Conservation (phyloP, 2,113 vertebrate genomes). For the Atherinomorus stipes region DNA sequence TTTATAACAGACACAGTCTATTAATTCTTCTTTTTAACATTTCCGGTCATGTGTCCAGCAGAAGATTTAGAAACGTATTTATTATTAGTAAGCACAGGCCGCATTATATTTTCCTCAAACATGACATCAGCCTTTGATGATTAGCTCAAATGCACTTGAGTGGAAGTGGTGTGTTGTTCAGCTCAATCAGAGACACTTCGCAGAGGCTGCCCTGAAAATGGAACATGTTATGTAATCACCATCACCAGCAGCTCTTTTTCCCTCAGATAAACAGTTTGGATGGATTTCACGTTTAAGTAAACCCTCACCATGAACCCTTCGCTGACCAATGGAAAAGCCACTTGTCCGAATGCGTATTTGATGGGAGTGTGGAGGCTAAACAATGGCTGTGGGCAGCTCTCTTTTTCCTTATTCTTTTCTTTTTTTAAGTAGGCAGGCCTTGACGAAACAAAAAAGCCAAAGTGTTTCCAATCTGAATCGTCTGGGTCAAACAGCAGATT, state of each 20-base stretch:
- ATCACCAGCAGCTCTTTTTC: background rate
- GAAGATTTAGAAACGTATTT: no score
- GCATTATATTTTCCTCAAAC: no score
- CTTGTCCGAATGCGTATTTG: constrained; percentile 35
- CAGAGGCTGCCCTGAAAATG: background rate
- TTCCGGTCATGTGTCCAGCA: no score
- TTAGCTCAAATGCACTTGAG: no score
- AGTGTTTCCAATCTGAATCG: constrained; percentile 40
- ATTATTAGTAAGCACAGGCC: no score
- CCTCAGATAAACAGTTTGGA: background rate
- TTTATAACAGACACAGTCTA: no score
- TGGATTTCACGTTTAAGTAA: constrained; percentile 22
- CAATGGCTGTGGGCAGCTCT: constrained; percentile 15
- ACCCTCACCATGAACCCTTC: constrained; percentile 5
- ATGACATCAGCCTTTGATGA: no score
- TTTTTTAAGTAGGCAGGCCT: no score
- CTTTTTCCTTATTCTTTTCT: no score
- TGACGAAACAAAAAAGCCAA: constrained; percentile 34
- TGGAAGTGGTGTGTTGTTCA: background rate
- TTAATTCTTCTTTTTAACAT: no score
- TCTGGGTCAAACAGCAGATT: constrained; percentile 43
- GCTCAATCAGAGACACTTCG: background rate
- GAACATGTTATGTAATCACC: constrained; percentile 6
- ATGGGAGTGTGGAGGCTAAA: constrained; percentile 7
- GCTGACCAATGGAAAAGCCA: constrained; percentile 7